phyloP scores from a whole-genome alignment of 1,140 invertebrate species.

The Octopus bimaculoides region DNA sequence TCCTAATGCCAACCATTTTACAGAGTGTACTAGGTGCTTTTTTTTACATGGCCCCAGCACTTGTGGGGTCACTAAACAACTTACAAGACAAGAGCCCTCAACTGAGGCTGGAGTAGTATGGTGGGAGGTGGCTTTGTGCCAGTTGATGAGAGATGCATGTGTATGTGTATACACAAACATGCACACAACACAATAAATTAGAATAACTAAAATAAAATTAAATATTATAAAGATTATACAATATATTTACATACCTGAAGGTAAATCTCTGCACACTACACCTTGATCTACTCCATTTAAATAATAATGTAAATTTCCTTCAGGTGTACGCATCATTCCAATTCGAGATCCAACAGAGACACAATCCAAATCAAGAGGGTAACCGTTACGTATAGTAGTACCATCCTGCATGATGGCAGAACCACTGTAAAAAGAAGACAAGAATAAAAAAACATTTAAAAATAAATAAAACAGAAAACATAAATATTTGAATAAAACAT shows the following conservation, averaged over 20 bases:
- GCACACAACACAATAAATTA: too few species aligned
- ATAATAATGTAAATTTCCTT: slow-evolving; percentile 85
- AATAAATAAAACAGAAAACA: background rate
- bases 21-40: too few species aligned
- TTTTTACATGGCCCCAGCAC: too few species aligned
- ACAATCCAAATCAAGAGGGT: slow-evolving; percentile 79
- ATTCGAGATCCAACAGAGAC: slow-evolving; percentile 74
- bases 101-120: too few species aligned
- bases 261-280: slow-evolving; percentile 77
- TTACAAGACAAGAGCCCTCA: too few species aligned
- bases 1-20: too few species aligned
- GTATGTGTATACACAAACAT: too few species aligned
- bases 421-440: slow-evolving; percentile 53
- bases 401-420: slow-evolving; percentile 72
- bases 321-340: slow-evolving; percentile 81
- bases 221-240: too few species aligned
- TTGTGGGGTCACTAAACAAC: too few species aligned
- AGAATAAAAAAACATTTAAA: background rate
- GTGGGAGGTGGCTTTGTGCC: too few species aligned
- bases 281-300: slow-evolving; percentile 89
- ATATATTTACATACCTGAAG: slow-evolving; percentile 60
- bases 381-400: slow-evolving; percentile 77
- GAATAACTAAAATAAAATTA: too few species aligned
- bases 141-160: too few species aligned
- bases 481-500: slow-evolving; percentile 24